A percentile compares a stretch with the other conserved stretches of the same genome.
These are phyloP conservation scores for Drosophila mimica DNA, from an alignment of 2,888 invertebrate species.

Conservation along the genomic window DNA sequence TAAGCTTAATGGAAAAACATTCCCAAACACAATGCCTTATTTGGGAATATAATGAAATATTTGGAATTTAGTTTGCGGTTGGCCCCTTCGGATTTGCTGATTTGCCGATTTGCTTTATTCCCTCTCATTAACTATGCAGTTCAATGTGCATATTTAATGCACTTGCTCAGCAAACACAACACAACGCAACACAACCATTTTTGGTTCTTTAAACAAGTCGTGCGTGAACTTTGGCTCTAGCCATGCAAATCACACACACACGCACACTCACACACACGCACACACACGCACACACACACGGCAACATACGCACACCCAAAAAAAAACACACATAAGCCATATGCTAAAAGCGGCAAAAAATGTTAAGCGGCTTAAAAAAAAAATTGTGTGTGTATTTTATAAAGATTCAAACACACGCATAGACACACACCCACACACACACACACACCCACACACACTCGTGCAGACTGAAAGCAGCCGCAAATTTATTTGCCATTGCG, in stretches of 20 bases:
- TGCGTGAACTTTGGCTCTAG: conserved; percentile 56
- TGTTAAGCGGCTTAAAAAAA: conserved; percentile 67
- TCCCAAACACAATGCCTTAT: neutral
- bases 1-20: conserved; percentile 14
- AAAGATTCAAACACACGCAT: conserved; percentile 38
- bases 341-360: conserved; percentile 47
- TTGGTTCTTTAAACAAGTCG: conserved; percentile 66
- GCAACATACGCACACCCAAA: neutral
- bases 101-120: neutral
- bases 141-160: conserved; percentile 44
- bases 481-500: conserved; percentile 78
- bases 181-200: conserved; percentile 47
- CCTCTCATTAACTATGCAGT: conserved; percentile 47
- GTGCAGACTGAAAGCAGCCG: conserved; percentile 44
- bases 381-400: conserved; percentile 51
- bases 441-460: conserved; percentile 29
- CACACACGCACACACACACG: conserved; percentile 1
- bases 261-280: conserved; percentile 15
- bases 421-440: conserved; percentile 14
- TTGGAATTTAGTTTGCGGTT: conserved; percentile 11
- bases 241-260: conserved; percentile 35
- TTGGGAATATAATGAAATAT: conserved; percentile 17
- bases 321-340: conserved; percentile 41
- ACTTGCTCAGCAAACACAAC: conserved; percentile 47
- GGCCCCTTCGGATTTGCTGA: neutral